Conservation (phyloP, 2,888 invertebrate genomes). For the Cinara cedri region DNA sequence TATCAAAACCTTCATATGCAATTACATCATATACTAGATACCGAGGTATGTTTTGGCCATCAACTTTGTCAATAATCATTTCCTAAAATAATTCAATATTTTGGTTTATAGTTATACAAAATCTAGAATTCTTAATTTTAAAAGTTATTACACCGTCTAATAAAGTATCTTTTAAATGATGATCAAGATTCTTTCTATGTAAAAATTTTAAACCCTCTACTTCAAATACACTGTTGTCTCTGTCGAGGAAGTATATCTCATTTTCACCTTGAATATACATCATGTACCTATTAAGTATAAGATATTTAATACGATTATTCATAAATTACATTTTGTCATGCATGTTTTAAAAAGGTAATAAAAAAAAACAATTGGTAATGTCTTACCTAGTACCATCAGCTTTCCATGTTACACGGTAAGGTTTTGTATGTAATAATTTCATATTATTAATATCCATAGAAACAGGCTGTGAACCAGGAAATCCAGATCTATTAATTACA, state of each 20-base stretch:
- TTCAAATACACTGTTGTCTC: slow-evolving; percentile 91
- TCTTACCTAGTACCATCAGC: slow-evolving; percentile 91
- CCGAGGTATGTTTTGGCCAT: slow-evolving; percentile 78
- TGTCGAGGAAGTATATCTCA: slow-evolving; percentile 91
- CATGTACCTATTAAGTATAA: slow-evolving; percentile 76
- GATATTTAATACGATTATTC: slow-evolving; percentile 24
- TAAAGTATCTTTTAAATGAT: slow-evolving; percentile 80
- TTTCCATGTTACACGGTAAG: slow-evolving; percentile 98
- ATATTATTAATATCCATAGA: slow-evolving; percentile 91
- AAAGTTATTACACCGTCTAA: slow-evolving; percentile 81
- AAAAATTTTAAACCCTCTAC: slow-evolving; percentile 82
- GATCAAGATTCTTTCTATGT: slow-evolving; percentile 72
- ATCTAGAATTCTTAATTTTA: not conserved
- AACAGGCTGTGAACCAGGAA: slow-evolving; percentile 97
- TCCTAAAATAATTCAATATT: slow-evolving; percentile 70
- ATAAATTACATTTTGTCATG: not conserved
- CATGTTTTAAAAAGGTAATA: not conserved
- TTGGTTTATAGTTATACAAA: not conserved
- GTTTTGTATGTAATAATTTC: slow-evolving; percentile 74
- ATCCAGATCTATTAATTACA: slow-evolving; percentile 63
- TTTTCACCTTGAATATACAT: slow-evolving; percentile 88
- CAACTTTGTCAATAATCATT: slow-evolving; percentile 91
- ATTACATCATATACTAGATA: slow-evolving; percentile 96
- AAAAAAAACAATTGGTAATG: not conserved
- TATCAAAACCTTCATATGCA: slow-evolving; percentile 77